Conservation (phyloP, 1,140 invertebrate genomes). For the Micrasema minimum region DNA sequence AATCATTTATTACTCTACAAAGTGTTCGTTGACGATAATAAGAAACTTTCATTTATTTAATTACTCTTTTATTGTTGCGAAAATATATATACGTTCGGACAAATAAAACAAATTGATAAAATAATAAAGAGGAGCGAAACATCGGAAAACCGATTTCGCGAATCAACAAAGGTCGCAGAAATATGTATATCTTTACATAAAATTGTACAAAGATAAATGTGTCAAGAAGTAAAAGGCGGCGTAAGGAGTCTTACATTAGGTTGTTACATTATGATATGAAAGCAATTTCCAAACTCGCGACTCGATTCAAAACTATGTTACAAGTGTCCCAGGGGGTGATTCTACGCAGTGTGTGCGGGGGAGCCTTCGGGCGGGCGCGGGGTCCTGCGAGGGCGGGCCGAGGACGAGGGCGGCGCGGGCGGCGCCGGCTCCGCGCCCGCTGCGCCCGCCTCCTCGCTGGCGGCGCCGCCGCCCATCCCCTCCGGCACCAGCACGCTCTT, state of each 20-base stretch:
- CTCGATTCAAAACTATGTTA: neutral
- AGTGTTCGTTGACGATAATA: neutral
- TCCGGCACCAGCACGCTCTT: slow-evolving; percentile 45
- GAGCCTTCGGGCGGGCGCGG: neutral
- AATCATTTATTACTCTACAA: too few species aligned
- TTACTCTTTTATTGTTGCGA: slow-evolving; percentile 19
- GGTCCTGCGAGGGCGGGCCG: slow-evolving; percentile 26
- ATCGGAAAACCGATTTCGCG: slow-evolving; percentile 2
- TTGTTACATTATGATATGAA: slow-evolving; percentile 51
- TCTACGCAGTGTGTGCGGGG: slow-evolving; percentile 9
- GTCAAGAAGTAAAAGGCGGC: slow-evolving; percentile 21
- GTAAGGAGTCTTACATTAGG: slow-evolving; percentile 24
- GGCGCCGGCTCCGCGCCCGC: slow-evolving; percentile 55
- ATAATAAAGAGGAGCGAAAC: slow-evolving; percentile 12
- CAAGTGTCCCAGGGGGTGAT: neutral
- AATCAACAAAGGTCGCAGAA: slow-evolving; percentile 18
- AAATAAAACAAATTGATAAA: slow-evolving; percentile 27
- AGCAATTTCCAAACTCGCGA: slow-evolving; percentile 44
- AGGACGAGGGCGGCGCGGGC: slow-evolving; percentile 52
- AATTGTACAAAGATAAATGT: neutral
- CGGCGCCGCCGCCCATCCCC: slow-evolving; percentile 54
- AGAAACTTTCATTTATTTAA: slow-evolving; percentile 9
- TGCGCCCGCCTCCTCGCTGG: slow-evolving; percentile 49
- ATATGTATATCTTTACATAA: slow-evolving; percentile 32
- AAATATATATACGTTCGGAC: slow-evolving; percentile 23